Percentiles rank a stretch among this genome's conserved stretches.
phyloP scores from a whole-genome alignment of 2,888 invertebrate species.

The Ennomos fuscantarius region DNA sequence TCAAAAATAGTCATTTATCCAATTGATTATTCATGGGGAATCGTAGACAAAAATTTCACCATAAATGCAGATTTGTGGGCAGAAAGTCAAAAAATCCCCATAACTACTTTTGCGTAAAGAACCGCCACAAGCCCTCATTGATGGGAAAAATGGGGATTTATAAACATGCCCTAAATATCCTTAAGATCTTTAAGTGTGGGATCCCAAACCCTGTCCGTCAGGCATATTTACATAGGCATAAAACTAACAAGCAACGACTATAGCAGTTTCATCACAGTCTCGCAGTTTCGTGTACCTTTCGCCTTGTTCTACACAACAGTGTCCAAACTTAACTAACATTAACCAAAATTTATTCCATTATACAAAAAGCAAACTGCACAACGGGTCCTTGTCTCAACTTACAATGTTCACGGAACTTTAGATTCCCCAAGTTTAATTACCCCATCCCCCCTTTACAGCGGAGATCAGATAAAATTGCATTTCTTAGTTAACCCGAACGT shows the following conservation, averaged over 20 bases:
- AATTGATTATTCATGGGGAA: no score
- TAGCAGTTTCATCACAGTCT: constrained; percentile 16
- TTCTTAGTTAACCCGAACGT: constrained; percentile 36
- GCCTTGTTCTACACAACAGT: constrained; percentile 20
- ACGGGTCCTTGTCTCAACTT: constrained; percentile 39
- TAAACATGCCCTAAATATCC: no score
- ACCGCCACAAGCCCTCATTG: no score
- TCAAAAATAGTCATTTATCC: no score
- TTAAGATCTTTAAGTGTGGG: not conserved
- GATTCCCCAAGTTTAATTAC: constrained; percentile 63
- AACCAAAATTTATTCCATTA: constrained; percentile 34
- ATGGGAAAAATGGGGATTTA: no score
- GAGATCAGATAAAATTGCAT: constrained; percentile 66
- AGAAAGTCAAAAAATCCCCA: no score
- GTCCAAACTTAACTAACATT: constrained; percentile 27
- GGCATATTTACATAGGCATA: constrained; percentile 16
- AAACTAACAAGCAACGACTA: constrained; percentile 14
- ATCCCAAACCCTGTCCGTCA: not conserved
- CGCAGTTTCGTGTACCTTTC: constrained; percentile 16
- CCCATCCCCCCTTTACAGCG: constrained; percentile 51
- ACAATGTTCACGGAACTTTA: constrained; percentile 43
- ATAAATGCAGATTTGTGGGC: no score
- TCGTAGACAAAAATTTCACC: no score
- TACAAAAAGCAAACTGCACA: constrained; percentile 32
- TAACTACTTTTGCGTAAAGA: no score